Evolutionary conservation across 2,888 invertebrate genomes (phyloP), one percentile per base, ranked within the genome.

Genomic region (Frankliniella fusca): DNA sequence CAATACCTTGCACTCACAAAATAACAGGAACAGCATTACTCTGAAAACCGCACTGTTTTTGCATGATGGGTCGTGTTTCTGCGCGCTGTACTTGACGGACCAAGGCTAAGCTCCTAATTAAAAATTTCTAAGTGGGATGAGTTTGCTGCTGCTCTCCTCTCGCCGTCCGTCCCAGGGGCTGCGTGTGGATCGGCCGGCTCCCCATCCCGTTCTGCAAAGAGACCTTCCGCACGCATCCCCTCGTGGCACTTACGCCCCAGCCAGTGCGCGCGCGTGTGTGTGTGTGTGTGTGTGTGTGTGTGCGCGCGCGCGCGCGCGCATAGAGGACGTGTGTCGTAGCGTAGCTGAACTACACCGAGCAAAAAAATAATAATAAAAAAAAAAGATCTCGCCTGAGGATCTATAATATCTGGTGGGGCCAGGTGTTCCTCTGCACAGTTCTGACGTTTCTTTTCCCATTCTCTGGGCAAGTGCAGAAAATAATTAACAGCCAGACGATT

Each of bases 261-360:
- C 38, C 38, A 38, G 5, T 54, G 54, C 18, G 54, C 18, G 54
- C 18, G 54, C 18, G 3, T 7, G 8, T 54, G 54, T 54, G 54
- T 54, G 54, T 54, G 61, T 61, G 61, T 61, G 61, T 18, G 61
- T 61, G 61, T 61, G 61, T 61, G 61, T 61, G 61, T 54, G 54
- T 3, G 10, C 20, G 54, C n/a, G n/a, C n/a, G n/a, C n/a, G n/a
- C n/a, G n/a, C n/a, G n/a, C 38, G 3, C 38, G 38, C 38, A 38
- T 38, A 38, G 38, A 38, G 38, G 38, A 38, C 38, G 38, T 38
- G 38, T 38, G 38, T 2, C 38, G 38, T 38, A 5, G 38, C 38
- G 38, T 38, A 38, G 38, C 2, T 38, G 38, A 38, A 5, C 3
- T 3, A 38, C 3, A 9, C 12, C 18, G 8, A 5, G 54, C 54